Base-by-base conservation (phyloP, 37 sponge, comb jelly and placozoan species). In the Corticium candelabrum region DNA sequence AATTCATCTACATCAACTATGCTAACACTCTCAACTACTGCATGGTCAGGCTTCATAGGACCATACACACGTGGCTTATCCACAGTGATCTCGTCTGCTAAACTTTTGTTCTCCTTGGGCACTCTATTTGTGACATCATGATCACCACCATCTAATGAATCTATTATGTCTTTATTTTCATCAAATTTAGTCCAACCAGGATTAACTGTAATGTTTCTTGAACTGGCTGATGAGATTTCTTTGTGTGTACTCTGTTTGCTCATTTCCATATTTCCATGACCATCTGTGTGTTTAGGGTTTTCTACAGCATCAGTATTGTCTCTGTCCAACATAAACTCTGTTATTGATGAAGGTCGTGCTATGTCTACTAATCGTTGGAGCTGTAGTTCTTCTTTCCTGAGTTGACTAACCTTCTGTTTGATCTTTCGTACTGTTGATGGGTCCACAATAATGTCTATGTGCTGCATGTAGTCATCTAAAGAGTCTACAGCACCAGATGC, bases 361-460 rank as follows among this genome's bases (percentile, higher is more conserved):
- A 91, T 40, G 0, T 80, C 67, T 2, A 86, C 69, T 32, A 91
- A 73, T 35, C 85, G 85, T 1, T 35, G 41, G 31, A 91, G 15
- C 2, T 84, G 38, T 67, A 80, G 81, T 43, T 89, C 90, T 40
- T 91, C 87, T 90, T 91, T 88, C 39, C 87, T 91, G 5, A 91
- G 78, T 7, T 85, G 68, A 21, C 84, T 82, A n/a, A 91, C 40
- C 35, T 77, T 74, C 11, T 81, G 84, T 37, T 85, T 85, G 30
- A 86, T 69, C 21, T 85, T 83, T 7, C 39, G 40, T 41, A 70
- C 50, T 30, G 83, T 81, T 3, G 50, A 27, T 32, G 40, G 79
- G 71, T 86, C 91, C 34, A 90, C 32, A 3, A 70, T 82, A 11
- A 71, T 15, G 31, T 75, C 57, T 15, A 93, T 67, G 0, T 29